Evolutionary conservation across 2,888 invertebrate genomes (phyloP).

Genomic region (Scaptomyza tumidula): DNA sequence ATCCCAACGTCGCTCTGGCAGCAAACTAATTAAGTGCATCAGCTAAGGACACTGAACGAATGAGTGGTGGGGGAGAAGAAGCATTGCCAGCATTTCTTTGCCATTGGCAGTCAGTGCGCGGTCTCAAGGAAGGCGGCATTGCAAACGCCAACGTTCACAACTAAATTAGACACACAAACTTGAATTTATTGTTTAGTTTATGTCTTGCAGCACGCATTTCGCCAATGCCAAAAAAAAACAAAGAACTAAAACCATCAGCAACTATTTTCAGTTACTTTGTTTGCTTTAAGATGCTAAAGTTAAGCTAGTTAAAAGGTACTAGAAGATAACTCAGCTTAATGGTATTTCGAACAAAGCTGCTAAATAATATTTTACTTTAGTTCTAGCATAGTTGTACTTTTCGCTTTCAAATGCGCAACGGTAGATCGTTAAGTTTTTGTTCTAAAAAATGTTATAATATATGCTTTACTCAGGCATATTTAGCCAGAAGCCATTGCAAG

Average conservation of each 20-base stretch:
- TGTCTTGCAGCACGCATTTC: constrained; percentile 35
- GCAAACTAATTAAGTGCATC: constrained; percentile 67
- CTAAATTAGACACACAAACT: constrained; percentile 65
- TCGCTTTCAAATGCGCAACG: too few relatives aligned
- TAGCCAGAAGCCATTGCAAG: too few relatives aligned
- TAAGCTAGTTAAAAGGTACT: too few relatives aligned
- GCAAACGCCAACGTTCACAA: constrained; percentile 31
- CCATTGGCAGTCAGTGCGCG: not conserved
- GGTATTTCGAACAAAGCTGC: not conserved
- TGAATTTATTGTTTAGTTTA: constrained; percentile 64
- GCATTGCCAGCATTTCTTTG: constrained; percentile 1
- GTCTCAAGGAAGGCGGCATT: not conserved
- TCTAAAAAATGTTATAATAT: too few relatives aligned
- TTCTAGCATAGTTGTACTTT: too few relatives aligned
- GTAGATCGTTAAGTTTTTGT: too few relatives aligned
- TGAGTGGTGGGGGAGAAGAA: not conserved
- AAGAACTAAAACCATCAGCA: not conserved
- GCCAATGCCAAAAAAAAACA: not conserved
- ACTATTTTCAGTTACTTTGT: not conserved
- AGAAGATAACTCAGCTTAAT: too few relatives aligned
- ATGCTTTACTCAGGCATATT: too few relatives aligned
- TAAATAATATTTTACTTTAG: not conserved
- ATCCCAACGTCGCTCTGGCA: constrained; percentile 30
- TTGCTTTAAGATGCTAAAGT: not conserved
- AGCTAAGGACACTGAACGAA: constrained; percentile 49